phyloP scores from a whole-genome alignment of 2,113 vertebrate species.

The Ursus arctos region DNA sequence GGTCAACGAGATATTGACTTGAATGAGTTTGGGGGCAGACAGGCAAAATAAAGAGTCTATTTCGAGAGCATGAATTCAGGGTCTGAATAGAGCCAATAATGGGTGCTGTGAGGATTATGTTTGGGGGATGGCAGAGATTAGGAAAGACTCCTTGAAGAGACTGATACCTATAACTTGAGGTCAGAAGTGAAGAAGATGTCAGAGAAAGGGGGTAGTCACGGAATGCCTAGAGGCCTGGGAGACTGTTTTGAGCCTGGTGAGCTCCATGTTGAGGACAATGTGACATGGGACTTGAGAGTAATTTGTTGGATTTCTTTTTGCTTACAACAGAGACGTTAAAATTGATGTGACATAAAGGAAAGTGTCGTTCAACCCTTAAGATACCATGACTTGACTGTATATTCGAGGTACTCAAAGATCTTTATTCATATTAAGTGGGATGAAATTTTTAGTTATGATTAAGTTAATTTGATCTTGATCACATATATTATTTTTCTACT shows the following conservation, averaged over 20 bases:
- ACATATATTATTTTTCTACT: constrained; percentile 10
- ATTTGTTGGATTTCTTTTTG: background rate
- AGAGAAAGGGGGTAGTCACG: background rate
- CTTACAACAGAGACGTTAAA: background rate
- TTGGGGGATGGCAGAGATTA: background rate
- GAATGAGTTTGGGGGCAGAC: accelerated
- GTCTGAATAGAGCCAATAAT: no score
- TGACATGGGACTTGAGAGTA: background rate
- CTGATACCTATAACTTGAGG: background rate
- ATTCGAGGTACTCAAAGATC: background rate
- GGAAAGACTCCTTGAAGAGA: background rate
- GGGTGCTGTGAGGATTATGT: background rate
- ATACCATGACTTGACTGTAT: background rate
- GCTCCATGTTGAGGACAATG: background rate
- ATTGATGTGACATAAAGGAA: background rate
- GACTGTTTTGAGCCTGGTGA: background rate
- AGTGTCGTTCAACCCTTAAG: background rate
- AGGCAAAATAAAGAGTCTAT: background rate
- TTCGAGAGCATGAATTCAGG: no score
- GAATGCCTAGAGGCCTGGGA: background rate
- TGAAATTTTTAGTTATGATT: background rate
- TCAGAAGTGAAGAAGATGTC: background rate
- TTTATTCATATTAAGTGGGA: background rate
- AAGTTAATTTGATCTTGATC: constrained; percentile 23
- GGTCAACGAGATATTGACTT: background rate